These are phyloP conservation scores for Oscheius sp. DNA, from an alignment of 2,888 invertebrate genomes.

Conservation along the genomic window DNA sequence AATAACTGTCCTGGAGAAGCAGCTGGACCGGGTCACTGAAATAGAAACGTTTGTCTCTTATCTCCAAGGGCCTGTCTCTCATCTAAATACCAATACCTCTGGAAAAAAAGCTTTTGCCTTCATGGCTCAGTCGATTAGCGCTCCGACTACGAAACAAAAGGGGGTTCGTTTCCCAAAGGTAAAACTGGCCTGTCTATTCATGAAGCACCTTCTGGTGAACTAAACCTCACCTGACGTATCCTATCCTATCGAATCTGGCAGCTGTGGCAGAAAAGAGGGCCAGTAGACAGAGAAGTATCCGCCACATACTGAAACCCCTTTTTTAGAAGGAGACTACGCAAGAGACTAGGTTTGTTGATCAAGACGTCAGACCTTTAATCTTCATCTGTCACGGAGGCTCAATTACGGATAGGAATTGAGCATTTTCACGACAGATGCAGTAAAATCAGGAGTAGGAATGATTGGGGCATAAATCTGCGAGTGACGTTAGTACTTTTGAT, in stretches of 20 bases:
- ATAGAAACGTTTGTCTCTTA: not conserved
- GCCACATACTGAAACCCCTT: conserved; percentile 16
- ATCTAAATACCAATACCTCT: too few species aligned
- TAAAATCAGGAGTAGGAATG: not conserved
- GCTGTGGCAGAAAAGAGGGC: not conserved
- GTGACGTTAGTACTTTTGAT: not conserved
- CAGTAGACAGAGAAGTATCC: conserved; percentile 27
- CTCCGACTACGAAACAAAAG: not conserved
- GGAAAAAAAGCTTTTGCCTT: not conserved
- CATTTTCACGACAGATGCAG: not conserved
- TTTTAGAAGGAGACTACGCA: not conserved
- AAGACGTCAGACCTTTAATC: too few species aligned
- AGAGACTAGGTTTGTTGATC: conserved; percentile 16
- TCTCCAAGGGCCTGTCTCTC: too few species aligned
- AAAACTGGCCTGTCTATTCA: not conserved
- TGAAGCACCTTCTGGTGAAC: not conserved
- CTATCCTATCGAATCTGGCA: conserved; percentile 29
- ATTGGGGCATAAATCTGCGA: conserved; percentile 3
- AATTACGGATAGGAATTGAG: not conserved
- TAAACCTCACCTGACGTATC: conserved; percentile 24
- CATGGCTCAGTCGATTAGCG: too few species aligned
- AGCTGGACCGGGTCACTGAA: conserved; percentile 55
- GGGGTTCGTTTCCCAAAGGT: not conserved
- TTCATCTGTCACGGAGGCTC: not conserved
- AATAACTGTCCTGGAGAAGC: conserved; percentile 55